Percentiles rank a stretch among this genome's conserved stretches.
Conservation (phyloP, 1,140 invertebrate genomes). For the Nebria ingens region DNA sequence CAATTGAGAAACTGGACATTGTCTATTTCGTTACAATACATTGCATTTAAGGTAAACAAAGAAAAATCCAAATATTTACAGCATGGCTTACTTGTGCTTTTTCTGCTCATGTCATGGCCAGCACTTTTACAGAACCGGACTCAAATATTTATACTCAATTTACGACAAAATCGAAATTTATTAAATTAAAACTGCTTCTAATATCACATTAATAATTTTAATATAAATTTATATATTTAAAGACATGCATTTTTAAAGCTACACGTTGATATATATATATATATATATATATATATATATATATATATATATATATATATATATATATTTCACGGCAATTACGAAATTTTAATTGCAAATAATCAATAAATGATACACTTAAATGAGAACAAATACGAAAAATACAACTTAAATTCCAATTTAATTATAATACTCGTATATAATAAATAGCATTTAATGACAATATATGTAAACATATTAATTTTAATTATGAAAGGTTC, state of each 20-base stretch:
- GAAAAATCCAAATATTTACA: not conserved
- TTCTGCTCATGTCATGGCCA: not conserved
- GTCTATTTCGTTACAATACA: not conserved
- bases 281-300: too few relatives aligned
- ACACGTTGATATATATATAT: not conserved
- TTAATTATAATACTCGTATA: too few relatives aligned
- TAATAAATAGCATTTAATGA: too few relatives aligned
- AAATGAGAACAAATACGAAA: too few relatives aligned
- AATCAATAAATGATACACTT: too few relatives aligned
- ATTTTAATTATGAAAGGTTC: not conserved
- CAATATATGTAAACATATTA: not conserved
- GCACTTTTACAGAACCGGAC: not conserved
- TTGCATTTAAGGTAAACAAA: not conserved
- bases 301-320: too few relatives aligned
- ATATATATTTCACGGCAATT: too few relatives aligned
- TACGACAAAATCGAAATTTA: not conserved
- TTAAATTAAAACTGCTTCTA: not conserved
- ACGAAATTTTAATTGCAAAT: too few relatives aligned
- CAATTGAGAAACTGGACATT: too few relatives aligned
- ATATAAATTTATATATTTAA: too few relatives aligned
- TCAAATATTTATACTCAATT: too few relatives aligned
- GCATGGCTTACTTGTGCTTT: not conserved
- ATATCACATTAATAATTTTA: not conserved
- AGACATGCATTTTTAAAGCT: too few relatives aligned
- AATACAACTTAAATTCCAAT: not conserved